These are phyloP conservation scores for Scytalopus superciliaris DNA, from an alignment of 2,113 vertebrate species.

Conservation along the genomic window DNA sequence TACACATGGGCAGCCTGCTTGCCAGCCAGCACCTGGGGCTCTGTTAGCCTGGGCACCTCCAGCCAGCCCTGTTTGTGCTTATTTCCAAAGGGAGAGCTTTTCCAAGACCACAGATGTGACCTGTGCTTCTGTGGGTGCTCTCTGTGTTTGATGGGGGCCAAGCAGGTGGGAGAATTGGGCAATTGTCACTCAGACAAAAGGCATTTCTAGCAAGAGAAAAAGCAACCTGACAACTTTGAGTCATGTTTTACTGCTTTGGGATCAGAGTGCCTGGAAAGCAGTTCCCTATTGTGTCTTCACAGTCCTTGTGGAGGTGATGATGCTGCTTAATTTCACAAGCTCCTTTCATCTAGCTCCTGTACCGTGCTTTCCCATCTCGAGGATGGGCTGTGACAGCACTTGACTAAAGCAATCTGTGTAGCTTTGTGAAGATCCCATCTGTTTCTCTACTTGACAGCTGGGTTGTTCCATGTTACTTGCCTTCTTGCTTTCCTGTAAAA, in stretches of 20 bases:
- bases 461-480: constrained; percentile 35
- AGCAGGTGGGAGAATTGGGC: not conserved
- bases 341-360: constrained; percentile 48
- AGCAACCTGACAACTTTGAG: constrained; percentile 25
- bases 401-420: constrained; percentile 45
- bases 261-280: constrained; percentile 51
- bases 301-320: constrained; percentile 17
- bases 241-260: constrained; percentile 41
- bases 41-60: not conserved
- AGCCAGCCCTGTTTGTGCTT: not conserved
- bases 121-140: not conserved
- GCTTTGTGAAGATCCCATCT: constrained; percentile 55
- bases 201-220: not conserved
- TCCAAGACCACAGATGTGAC: not conserved
- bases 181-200: not conserved
- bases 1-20: not conserved
- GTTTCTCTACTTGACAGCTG: constrained; percentile 56
- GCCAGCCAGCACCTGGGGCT: not conserved
- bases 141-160: not conserved
- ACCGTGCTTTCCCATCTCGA: not conserved
- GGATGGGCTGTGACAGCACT: constrained; percentile 45
- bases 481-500: constrained; percentile 48
- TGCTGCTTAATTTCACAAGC: constrained; percentile 41
- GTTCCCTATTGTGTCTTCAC: constrained; percentile 24
- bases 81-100: not conserved